Evolutionary conservation across 2,113 vertebrate genomes (phyloP).

Genomic region (Poicephalus meyeri): DNA sequence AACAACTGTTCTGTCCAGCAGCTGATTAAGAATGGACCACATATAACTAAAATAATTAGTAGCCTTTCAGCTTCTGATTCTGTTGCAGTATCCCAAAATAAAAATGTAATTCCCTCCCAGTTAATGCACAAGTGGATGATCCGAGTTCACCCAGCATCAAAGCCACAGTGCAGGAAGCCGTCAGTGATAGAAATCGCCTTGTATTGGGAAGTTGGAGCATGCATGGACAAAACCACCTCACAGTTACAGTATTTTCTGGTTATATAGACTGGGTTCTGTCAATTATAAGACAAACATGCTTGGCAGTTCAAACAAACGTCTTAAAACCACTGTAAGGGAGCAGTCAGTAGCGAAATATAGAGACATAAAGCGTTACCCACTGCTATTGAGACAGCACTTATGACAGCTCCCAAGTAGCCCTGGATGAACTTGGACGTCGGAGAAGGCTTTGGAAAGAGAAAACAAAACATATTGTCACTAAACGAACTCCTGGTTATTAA

Average conservation of each 20-base stretch:
- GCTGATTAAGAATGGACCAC: neutral
- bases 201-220: neutral
- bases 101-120: neutral
- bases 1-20: neutral
- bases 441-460: constrained; percentile 79
- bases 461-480: constrained; percentile 39
- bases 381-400: constrained; percentile 92
- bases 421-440: constrained; percentile 87
- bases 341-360: neutral
- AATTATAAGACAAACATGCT: neutral
- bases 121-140: fast-evolving
- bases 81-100: neutral
- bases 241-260: neutral
- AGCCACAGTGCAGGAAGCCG: neutral
- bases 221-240: neutral
- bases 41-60: neutral
- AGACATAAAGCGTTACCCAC: constrained; percentile 79
- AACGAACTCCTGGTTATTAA: constrained; percentile 27
- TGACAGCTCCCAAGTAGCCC: constrained; percentile 91
- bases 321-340: neutral
- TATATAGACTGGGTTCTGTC: neutral
- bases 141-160: neutral
- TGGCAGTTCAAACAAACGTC: neutral
- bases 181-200: fast-evolving
- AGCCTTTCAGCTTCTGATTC: neutral